phyloP scores from a whole-genome alignment of 2,888 invertebrate genomes.

The Arge pagana region DNA sequence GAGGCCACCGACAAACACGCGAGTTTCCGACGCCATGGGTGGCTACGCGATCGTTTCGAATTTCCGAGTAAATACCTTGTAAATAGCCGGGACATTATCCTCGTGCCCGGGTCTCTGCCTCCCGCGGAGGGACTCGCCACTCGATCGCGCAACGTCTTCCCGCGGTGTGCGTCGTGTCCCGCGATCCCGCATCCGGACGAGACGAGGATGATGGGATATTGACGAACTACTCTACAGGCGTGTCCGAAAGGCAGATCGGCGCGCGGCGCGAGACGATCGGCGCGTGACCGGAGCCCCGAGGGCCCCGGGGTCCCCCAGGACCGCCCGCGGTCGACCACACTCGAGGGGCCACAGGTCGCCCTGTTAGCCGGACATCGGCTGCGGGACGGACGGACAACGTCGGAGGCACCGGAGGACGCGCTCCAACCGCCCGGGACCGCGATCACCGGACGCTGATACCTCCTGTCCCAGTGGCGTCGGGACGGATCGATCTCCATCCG shows the following conservation, averaged over 20 bases:
- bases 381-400: conserved; percentile 22
- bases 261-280: conserved; percentile 23
- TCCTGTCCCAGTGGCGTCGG: conserved; percentile 12
- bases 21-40: conserved; percentile 27
- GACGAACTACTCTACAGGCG: conserved; percentile 10
- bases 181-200: conserved; percentile 30
- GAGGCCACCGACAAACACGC: too few species aligned
- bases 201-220: conserved; percentile 23
- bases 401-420: conserved; percentile 2
- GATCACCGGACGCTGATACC: conserved; percentile 17
- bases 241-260: conserved; percentile 10
- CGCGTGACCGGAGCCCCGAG: conserved; percentile 56
- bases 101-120: too few species aligned
- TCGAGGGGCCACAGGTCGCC: conserved; percentile 56
- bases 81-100: conserved; percentile 28
- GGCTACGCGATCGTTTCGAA: conserved; percentile 22
- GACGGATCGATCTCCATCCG: not conserved
- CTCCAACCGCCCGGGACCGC: conserved; percentile 11
- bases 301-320: conserved; percentile 57
- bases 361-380: conserved; percentile 52
- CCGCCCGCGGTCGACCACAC: conserved; percentile 55
- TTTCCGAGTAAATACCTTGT: conserved; percentile 31
- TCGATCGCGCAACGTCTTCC: not conserved
- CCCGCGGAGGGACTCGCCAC: conserved; percentile 6
- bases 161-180: conserved; percentile 10